Evolutionary conservation across 1,140 invertebrate species (phyloP).

Genomic region (Rhopalosiphum padi): DNA sequence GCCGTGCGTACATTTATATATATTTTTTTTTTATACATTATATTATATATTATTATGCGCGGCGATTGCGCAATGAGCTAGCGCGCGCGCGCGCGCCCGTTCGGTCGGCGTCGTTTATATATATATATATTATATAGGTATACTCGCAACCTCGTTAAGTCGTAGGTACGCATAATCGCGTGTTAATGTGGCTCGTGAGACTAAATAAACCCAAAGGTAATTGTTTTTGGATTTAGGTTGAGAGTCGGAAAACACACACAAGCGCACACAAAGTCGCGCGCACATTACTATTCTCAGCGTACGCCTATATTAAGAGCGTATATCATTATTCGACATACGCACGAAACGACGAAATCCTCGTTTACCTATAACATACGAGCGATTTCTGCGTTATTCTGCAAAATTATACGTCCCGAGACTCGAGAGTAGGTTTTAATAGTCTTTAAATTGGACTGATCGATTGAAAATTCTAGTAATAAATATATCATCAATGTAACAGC

Average conservation of each 20-base stretch:
- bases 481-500: too few relatives aligned
- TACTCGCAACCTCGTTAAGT: constrained; percentile 19
- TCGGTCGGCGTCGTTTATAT: background rate
- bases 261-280: background rate
- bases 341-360: too few relatives aligned
- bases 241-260: background rate
- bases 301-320: background rate
- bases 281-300: background rate
- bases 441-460: background rate
- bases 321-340: background rate
- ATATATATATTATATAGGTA: background rate
- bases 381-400: background rate
- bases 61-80: background rate
- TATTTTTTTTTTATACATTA: background rate
- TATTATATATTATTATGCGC: background rate
- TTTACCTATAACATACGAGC: background rate
- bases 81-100: background rate
- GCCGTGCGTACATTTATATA: background rate
- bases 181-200: constrained; percentile 36
- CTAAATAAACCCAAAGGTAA: constrained; percentile 30
- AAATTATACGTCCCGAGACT: too few relatives aligned
- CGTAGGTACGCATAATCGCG: constrained; percentile 31
- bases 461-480: background rate
- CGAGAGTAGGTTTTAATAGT: too few relatives aligned
- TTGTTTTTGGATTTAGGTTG: constrained; percentile 28